Conservation (phyloP, 1,140 invertebrate species). For the Listronotus bonariensis region DNA sequence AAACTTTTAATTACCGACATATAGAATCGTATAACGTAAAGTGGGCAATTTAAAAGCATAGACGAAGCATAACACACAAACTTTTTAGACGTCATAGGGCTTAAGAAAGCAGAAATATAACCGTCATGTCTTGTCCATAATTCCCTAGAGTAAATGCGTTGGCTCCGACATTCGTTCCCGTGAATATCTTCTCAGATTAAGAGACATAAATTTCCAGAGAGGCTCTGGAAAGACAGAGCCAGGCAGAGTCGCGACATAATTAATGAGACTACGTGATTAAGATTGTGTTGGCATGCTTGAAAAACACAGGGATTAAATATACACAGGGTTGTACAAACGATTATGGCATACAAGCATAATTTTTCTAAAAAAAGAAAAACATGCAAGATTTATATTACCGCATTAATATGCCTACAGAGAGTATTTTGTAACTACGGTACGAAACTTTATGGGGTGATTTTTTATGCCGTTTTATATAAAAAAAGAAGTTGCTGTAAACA, state of each 20-base stretch:
- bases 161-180: constrained; percentile 17
- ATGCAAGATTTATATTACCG: no score
- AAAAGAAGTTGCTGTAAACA: no score
- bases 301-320: constrained; percentile 39
- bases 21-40: constrained; percentile 18
- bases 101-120: constrained; percentile 42
- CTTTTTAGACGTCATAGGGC: constrained; percentile 30
- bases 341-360: no score
- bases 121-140: constrained; percentile 47
- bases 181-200: constrained; percentile 50
- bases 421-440: no score
- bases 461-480: no score
- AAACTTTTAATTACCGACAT: constrained; percentile 10
- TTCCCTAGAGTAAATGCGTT: constrained; percentile 30
- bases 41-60: constrained; percentile 35
- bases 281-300: constrained; percentile 45
- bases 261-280: constrained; percentile 51
- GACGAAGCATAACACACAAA: constrained; percentile 30
- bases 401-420: no score
- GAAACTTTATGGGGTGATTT: no score
- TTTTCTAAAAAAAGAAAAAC: no score
- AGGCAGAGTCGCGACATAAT: constrained; percentile 42
- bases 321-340: not conserved
- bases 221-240: constrained; percentile 37
- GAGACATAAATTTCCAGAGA: constrained; percentile 45